A percentile compares a stretch with the other conserved stretches of the same genome.
Evolutionary conservation across 1,140 invertebrate genomes (phyloP).

Genomic region (Heliconius himera): DNA sequence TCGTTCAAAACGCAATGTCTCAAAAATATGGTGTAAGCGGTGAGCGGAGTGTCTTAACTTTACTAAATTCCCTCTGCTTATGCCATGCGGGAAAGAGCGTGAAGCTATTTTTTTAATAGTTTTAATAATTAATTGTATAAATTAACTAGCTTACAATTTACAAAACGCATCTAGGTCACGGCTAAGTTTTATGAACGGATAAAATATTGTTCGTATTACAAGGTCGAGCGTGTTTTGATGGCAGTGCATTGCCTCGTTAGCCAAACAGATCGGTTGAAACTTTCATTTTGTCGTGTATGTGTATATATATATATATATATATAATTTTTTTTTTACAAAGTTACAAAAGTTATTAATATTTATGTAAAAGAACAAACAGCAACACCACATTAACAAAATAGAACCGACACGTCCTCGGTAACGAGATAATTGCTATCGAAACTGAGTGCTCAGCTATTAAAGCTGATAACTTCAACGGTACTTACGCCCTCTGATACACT

Average conservation of each 20-base stretch:
- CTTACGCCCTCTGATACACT: background rate
- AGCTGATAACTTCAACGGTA: conserved; percentile 12
- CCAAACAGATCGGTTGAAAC: too few relatives aligned
- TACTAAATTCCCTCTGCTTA: too few relatives aligned
- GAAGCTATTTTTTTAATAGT: background rate
- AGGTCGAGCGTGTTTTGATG: conserved; percentile 39
- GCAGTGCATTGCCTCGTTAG: conserved; percentile 39
- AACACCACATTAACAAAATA: background rate
- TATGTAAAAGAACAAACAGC: background rate
- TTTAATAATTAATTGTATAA: background rate
- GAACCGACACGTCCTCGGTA: conserved; percentile 9
- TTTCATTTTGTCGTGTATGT: too few relatives aligned
- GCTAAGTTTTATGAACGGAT: conserved; percentile 27
- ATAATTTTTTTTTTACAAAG: too few relatives aligned
- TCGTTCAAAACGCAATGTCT: too few relatives aligned
- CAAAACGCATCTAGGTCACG: conserved; percentile 43
- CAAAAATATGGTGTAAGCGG: too few relatives aligned
- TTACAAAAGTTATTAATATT: too few relatives aligned
- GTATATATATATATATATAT: too few relatives aligned
- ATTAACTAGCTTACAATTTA: conserved; percentile 17
- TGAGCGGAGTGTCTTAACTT: too few relatives aligned
- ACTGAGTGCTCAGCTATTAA: background rate
- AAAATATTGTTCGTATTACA: conserved; percentile 27
- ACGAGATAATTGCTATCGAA: conserved; percentile 15
- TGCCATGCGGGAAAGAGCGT: too few relatives aligned